A percentile compares a stretch with the other conserved stretches of the same genome.
phyloP scores from a whole-genome alignment of 2,888 invertebrate species.

The Lithosia quadra region DNA sequence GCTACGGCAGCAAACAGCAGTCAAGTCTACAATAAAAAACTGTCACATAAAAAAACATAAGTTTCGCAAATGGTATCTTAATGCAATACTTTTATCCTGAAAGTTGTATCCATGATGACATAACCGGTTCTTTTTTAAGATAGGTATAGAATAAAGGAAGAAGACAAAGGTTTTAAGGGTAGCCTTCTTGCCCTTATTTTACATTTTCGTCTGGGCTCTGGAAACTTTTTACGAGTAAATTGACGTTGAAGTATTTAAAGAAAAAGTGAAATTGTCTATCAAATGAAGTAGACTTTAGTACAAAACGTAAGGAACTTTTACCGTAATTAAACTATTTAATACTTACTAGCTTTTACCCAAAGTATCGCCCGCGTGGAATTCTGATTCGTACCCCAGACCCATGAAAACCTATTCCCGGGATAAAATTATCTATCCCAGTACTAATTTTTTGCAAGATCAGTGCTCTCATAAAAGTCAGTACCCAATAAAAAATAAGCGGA shows the following conservation, averaged over 20 bases:
- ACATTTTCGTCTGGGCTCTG: conserved; percentile 26
- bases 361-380: no score
- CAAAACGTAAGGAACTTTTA: neutral
- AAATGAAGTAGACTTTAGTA: neutral
- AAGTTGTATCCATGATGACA: conserved; percentile 44
- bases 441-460: no score
- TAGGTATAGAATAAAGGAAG: conserved; percentile 19
- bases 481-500: no score
- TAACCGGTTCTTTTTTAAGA: conserved; percentile 34
- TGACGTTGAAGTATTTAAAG: conserved; percentile 26
- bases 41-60: conserved; percentile 16
- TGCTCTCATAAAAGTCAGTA: no score
- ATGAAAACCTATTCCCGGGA: no score
- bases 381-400: no score
- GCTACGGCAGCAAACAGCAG: no score
- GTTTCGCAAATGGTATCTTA: conserved; percentile 18
- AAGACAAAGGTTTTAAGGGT: conserved; percentile 35
- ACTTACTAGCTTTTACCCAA: no score
- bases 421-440: no score
- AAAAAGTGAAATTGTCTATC: neutral
- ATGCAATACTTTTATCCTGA: conserved; percentile 20
- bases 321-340: neutral
- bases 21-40: no score
- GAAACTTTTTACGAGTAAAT: conserved; percentile 27
- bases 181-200: conserved; percentile 22